A percentile compares a stretch with the other conserved stretches of the same genome.
phyloP scores from a whole-genome alignment of 2,113 vertebrate species.

The Perca fluviatilis region DNA sequence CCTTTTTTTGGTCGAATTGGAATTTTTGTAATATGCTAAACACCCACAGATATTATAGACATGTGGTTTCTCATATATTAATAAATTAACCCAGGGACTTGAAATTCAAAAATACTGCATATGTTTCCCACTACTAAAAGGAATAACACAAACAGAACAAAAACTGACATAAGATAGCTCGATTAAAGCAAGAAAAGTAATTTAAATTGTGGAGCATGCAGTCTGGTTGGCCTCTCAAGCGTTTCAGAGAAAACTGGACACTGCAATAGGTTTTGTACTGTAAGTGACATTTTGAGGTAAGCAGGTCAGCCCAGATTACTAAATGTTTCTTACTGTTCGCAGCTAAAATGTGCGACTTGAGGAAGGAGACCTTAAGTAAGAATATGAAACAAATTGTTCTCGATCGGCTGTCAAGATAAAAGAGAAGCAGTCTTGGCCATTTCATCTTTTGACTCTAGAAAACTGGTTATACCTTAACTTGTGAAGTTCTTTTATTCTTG shows the following conservation, averaged over 20 bases:
- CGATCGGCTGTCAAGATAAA: background rate
- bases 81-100: background rate
- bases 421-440: background rate
- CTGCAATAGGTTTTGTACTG: background rate
- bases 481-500: background rate
- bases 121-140: background rate
- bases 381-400: background rate
- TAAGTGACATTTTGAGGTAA: background rate
- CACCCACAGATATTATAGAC: background rate
- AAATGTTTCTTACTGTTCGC: background rate
- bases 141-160: background rate
- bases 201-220: background rate
- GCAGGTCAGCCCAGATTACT: background rate
- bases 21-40: constrained; percentile 13
- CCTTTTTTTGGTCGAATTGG: constrained; percentile 10
- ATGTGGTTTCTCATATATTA: constrained; percentile 2
- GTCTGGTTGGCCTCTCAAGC: background rate
- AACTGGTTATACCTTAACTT: background rate
- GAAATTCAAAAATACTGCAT: background rate
- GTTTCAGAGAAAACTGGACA: background rate
- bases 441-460: background rate
- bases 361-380: background rate
- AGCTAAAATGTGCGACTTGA: background rate
- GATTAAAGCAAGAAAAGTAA: background rate
- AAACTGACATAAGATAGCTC: background rate